Evolutionary conservation across 2,113 vertebrate genomes (phyloP).

Genomic region (Carassius gibelio): DNA sequence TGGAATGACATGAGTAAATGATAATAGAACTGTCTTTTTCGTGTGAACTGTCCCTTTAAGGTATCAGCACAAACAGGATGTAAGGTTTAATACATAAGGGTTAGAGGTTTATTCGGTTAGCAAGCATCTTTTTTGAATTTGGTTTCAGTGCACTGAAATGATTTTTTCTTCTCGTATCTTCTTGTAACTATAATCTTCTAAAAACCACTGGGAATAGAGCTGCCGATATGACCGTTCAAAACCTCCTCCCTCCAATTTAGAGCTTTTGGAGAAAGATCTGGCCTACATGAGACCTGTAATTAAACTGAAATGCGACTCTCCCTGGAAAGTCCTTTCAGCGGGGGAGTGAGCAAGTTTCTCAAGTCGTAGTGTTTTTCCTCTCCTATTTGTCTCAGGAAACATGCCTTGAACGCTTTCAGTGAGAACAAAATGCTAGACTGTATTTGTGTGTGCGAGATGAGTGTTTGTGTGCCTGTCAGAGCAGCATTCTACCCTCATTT

Average conservation of each 20-base stretch:
- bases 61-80: not conserved
- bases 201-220: conserved; percentile 50
- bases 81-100: not conserved
- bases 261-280: conserved; percentile 75
- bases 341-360: conserved; percentile 45
- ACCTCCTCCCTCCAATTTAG: conserved; percentile 72
- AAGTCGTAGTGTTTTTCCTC: conserved; percentile 31
- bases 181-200: conserved; percentile 3
- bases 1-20: not conserved
- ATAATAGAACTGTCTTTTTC: not conserved
- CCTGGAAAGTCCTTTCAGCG: conserved; percentile 60
- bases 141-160: not conserved
- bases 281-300: conserved; percentile 75
- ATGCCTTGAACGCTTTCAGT: conserved; percentile 25
- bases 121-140: not conserved
- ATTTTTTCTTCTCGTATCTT: conserved; percentile 5
- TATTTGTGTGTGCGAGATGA: not conserved
- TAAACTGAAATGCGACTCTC: conserved; percentile 71
- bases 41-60: not conserved
- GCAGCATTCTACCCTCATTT: conserved; percentile 35
- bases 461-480: conserved; percentile 34
- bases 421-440: conserved; percentile 30
- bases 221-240: conserved; percentile 56
- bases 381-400: conserved; percentile 25
- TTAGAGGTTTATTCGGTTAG: not conserved